Evolutionary conservation across 2,888 invertebrate genomes (phyloP).

Genomic region (Hirtodrosophila confusa): DNA sequence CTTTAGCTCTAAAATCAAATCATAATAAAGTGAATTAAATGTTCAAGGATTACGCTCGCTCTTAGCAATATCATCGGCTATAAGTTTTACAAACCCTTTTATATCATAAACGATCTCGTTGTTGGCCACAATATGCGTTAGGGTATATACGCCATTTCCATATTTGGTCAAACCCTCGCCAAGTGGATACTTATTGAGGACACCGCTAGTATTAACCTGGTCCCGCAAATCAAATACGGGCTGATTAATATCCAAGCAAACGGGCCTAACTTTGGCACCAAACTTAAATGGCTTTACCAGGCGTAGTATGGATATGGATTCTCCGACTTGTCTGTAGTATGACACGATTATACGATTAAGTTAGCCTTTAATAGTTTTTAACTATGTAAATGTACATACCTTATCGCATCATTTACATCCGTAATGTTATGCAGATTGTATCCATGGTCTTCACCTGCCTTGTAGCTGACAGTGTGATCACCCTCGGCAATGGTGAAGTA

Average conservation of each 20-base stretch:
- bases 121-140: slow-evolving; percentile 9
- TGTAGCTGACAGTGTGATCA: slow-evolving; percentile 5
- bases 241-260: slow-evolving; percentile 40
- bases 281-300: slow-evolving; percentile 56
- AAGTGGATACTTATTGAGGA: not conserved
- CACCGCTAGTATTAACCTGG: not conserved
- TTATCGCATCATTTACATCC: slow-evolving; percentile 7
- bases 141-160: not conserved
- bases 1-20: slow-evolving; percentile 59
- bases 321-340: too few relatives aligned
- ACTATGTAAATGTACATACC: slow-evolving; percentile 36
- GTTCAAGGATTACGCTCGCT: slow-evolving; percentile 47
- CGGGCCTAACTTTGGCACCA: slow-evolving; percentile 37
- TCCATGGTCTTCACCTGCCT: slow-evolving; percentile 11
- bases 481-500: slow-evolving; percentile 36
- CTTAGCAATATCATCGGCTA: not conserved
- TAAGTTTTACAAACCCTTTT: not conserved
- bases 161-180: not conserved
- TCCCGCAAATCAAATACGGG: not conserved
- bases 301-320: slow-evolving; percentile 39
- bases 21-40: slow-evolving; percentile 73
- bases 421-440: slow-evolving; percentile 51
- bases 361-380: too few relatives aligned
- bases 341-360: too few relatives aligned
- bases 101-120: not conserved